phyloP scores from a whole-genome alignment of 37 sponge, comb jelly and placozoan species.

The Halichondria panicea region DNA sequence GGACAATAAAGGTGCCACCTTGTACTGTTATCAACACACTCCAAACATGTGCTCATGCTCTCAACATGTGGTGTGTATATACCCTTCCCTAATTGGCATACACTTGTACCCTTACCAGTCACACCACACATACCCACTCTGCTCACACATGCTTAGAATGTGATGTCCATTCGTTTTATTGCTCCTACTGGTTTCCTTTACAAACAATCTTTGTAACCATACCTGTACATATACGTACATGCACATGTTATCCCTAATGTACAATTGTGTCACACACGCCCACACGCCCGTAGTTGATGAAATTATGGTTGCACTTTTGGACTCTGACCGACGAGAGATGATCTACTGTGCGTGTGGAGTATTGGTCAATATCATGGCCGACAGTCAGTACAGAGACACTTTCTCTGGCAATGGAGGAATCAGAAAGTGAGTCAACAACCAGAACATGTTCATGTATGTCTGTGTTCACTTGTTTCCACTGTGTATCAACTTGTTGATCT shows the following conservation, averaged over 20 bases:
- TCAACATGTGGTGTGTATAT: too few relatives aligned
- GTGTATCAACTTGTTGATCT: not conserved
- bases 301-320: conserved; percentile 72
- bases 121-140: too few relatives aligned
- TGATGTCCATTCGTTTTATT: too few relatives aligned
- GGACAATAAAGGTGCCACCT: conserved; percentile 50
- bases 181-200: too few relatives aligned
- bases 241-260: too few relatives aligned
- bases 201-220: too few relatives aligned
- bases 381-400: conserved; percentile 31
- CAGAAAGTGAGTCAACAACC: conserved; percentile 49
- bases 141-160: too few relatives aligned
- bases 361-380: conserved; percentile 80
- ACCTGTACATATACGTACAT: too few relatives aligned
- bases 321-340: conserved; percentile 79
- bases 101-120: too few relatives aligned
- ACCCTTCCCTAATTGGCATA: too few relatives aligned
- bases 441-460: not conserved
- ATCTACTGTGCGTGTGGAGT: conserved; percentile 90
- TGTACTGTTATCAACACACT: not conserved
- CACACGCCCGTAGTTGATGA: conserved; percentile 61
- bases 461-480: not conserved
- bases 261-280: too few relatives aligned
- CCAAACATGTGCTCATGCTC: not conserved
- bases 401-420: conserved; percentile 58